phyloP scores from a whole-genome alignment of 2,888 invertebrate species.

The Drosophila merina region DNA sequence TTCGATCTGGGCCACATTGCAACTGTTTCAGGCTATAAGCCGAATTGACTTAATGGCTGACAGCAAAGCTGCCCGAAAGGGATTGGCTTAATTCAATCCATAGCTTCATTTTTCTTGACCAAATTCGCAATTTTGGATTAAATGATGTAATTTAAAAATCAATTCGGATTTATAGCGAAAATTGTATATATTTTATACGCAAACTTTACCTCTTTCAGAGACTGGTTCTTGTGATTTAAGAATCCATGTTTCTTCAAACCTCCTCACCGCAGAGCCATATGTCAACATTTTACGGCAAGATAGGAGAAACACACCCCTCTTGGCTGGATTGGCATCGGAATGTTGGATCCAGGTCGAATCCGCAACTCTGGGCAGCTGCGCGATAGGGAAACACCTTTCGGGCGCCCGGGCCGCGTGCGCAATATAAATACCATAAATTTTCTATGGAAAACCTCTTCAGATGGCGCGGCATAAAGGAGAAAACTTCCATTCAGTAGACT shows the following conservation, averaged over 20 bases:
- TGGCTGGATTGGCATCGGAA: slow-evolving; percentile 45
- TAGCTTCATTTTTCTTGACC: not conserved
- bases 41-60: slow-evolving; percentile 62
- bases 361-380: slow-evolving; percentile 64
- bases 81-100: slow-evolving; percentile 26
- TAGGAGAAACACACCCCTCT: slow-evolving; percentile 53
- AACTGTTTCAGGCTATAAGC: slow-evolving; percentile 34
- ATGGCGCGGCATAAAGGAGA: slow-evolving; percentile 44
- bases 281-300: slow-evolving; percentile 52
- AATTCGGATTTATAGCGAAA: no score
- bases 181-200: not conserved
- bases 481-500: slow-evolving; percentile 66
- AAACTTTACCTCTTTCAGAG: slow-evolving; percentile 26
- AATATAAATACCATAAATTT: slow-evolving; percentile 63
- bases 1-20: slow-evolving; percentile 12
- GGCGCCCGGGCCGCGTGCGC: slow-evolving; percentile 53
- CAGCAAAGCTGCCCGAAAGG: slow-evolving; percentile 41
- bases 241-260: slow-evolving; percentile 16
- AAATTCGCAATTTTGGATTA: not conserved
- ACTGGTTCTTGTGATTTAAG: not conserved
- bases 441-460: slow-evolving; percentile 66
- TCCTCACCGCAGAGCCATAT: slow-evolving; percentile 36
- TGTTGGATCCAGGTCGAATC: slow-evolving; percentile 49
- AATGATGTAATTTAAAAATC: not conserved
- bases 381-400: slow-evolving; percentile 48